Evolutionary conservation across 2,113 vertebrate species (phyloP).

Genomic region (Cynoglossus semilaevis): DNA sequence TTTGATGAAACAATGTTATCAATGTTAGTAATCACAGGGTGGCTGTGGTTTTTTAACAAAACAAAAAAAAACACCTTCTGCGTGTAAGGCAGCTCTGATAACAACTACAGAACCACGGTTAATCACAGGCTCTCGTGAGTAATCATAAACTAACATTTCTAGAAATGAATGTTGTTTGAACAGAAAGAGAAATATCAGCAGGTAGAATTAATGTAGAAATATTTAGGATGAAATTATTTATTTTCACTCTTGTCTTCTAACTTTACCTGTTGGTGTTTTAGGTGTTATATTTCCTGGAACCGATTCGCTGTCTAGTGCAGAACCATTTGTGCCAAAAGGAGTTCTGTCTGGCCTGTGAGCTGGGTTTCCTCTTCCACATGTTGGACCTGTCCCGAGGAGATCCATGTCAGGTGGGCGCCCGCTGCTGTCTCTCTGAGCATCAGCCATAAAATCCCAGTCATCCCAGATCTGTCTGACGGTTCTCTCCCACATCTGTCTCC

Average conservation of each 20-base stretch:
- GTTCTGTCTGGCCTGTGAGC: conserved; percentile 95
- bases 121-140: no score
- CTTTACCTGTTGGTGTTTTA: conserved; percentile 34
- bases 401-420: conserved; percentile 86
- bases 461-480: not conserved
- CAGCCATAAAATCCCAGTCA: not conserved
- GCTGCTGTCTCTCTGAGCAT: not conserved
- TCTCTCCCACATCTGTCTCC: not conserved
- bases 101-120: no score
- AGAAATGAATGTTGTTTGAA: no score
- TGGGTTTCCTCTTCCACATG: conserved; percentile 98
- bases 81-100: no score
- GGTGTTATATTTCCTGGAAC: conserved; percentile 96
- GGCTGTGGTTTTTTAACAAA: no score
- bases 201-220: no score
- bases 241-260: not conserved
- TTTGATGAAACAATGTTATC: no score
- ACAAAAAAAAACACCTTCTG: no score
- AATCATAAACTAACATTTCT: no score
- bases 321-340: conserved; percentile 98
- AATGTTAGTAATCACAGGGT: no score
- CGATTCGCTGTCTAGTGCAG: conserved; percentile 93
- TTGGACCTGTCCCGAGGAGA: conserved; percentile 94
- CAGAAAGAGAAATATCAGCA: no score
- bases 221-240: no score